Conservation (phyloP, 2,888 invertebrate species). For the Amblyjoppa fuscipennis region DNA sequence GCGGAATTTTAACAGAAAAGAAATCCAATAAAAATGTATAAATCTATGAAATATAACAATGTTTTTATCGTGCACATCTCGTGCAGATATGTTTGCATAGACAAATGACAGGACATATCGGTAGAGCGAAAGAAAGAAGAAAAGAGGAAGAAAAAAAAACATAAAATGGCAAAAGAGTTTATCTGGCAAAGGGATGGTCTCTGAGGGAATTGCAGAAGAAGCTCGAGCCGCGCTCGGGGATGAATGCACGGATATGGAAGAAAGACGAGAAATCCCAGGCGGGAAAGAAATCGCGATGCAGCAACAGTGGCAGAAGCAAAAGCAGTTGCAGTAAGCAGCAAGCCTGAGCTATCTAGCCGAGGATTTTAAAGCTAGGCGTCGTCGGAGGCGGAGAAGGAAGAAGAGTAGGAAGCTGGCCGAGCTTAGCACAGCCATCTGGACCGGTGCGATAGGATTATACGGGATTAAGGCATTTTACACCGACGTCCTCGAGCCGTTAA, state of each 20-base stretch:
- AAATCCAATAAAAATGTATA: background rate
- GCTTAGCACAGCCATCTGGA: slow-evolving; percentile 75
- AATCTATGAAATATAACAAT: background rate
- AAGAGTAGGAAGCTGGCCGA: slow-evolving; percentile 56
- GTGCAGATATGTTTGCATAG: slow-evolving; percentile 3
- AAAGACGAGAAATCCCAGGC: slow-evolving; percentile 50
- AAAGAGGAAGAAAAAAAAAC: background rate
- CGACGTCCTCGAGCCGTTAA: slow-evolving; percentile 74
- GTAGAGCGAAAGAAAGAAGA: background rate
- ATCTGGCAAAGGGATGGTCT: slow-evolving; percentile 6
- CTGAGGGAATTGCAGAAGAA: slow-evolving; percentile 11
- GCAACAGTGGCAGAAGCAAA: slow-evolving; percentile 38
- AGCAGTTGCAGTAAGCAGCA: slow-evolving; percentile 48
- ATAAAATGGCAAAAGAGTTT: slow-evolving; percentile 11
- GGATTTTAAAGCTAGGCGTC: slow-evolving; percentile 68
- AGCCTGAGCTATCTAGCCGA: slow-evolving; percentile 54
- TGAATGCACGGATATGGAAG: slow-evolving; percentile 10
- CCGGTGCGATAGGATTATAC: slow-evolving; percentile 76
- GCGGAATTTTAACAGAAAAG: background rate
- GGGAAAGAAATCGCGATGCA: slow-evolving; percentile 44
- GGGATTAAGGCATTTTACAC: slow-evolving; percentile 76
- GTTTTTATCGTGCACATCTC: background rate
- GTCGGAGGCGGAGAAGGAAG: slow-evolving; percentile 44
- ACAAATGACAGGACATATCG: background rate
- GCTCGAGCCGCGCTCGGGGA: slow-evolving; percentile 3